These are phyloP conservation scores for Platorchestia sp. DNA, from an alignment of 1,140 invertebrate genomes.

Conservation along the genomic window DNA sequence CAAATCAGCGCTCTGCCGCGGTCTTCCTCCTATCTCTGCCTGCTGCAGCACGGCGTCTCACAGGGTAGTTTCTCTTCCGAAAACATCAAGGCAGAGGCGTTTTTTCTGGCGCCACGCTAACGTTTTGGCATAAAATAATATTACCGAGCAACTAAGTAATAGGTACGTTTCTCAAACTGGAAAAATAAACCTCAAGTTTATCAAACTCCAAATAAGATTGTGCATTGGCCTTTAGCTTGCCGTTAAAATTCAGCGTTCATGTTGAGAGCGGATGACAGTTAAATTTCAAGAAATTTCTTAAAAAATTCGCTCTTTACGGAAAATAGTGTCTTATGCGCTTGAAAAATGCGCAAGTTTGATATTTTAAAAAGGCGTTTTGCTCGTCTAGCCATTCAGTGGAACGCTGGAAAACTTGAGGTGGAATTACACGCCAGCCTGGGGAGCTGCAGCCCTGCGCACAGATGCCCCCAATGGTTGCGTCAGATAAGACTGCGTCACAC, in stretches of 20 bases:
- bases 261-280: not conserved
- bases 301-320: not conserved
- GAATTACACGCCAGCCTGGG: not conserved
- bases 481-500: constrained; percentile 34
- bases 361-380: not conserved
- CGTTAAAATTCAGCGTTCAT: not conserved
- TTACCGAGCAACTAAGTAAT: not conserved
- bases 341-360: not conserved
- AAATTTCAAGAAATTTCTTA: not conserved
- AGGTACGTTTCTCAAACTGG: not conserved
- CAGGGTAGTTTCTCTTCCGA: not conserved
- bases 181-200: not conserved
- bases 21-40: not conserved
- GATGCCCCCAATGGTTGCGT: not conserved
- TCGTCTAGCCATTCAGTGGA: not conserved
- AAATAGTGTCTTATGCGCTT: not conserved
- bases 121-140: not conserved
- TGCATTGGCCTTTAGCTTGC: not conserved
- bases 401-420: not conserved
- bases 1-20: not conserved
- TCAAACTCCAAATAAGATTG: not conserved
- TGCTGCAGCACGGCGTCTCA: not conserved
- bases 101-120: not conserved
- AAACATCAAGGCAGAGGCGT: not conserved
- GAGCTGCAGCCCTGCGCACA: not conserved